Evolutionary conservation across 1,140 invertebrate species (phyloP).

Genomic region (Ostrea edulis): DNA sequence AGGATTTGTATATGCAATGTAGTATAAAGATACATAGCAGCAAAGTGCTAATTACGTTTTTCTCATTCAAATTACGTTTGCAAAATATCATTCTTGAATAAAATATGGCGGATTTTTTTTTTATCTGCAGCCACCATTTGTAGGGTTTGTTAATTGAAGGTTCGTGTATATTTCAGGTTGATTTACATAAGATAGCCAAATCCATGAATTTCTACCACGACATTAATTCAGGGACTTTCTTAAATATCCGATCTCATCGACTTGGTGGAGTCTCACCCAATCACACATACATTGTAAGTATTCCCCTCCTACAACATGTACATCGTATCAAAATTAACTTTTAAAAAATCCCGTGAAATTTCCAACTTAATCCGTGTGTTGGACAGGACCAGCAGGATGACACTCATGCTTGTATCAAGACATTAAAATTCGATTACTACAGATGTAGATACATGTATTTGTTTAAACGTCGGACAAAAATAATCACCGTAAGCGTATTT

Average conservation of each 20-base stretch:
- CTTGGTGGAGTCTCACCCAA: conserved; percentile 42
- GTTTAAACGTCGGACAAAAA: background rate
- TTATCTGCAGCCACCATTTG: background rate
- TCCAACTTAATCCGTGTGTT: background rate
- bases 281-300: conserved; percentile 53
- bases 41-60: too few relatives aligned
- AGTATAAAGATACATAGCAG: background rate
- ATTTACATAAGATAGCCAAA: conserved; percentile 61
- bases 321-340: background rate
- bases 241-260: conserved; percentile 61
- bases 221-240: conserved; percentile 60
- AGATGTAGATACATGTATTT: too few relatives aligned
- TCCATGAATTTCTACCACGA: conserved; percentile 67
- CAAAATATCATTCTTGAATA: too few relatives aligned
- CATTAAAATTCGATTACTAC: background rate
- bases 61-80: too few relatives aligned
- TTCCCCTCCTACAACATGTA: background rate
- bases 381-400: background rate
- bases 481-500: background rate
- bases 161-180: conserved; percentile 56
- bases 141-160: background rate
- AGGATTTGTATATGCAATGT: background rate
- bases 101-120: too few relatives aligned
- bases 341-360: background rate
- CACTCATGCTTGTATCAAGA: background rate